A percentile compares a stretch with the other conserved stretches of the same genome.
phyloP scores from a whole-genome alignment of 2,797 vertebrate species.

The Enteromius trimaculatus region DNA sequence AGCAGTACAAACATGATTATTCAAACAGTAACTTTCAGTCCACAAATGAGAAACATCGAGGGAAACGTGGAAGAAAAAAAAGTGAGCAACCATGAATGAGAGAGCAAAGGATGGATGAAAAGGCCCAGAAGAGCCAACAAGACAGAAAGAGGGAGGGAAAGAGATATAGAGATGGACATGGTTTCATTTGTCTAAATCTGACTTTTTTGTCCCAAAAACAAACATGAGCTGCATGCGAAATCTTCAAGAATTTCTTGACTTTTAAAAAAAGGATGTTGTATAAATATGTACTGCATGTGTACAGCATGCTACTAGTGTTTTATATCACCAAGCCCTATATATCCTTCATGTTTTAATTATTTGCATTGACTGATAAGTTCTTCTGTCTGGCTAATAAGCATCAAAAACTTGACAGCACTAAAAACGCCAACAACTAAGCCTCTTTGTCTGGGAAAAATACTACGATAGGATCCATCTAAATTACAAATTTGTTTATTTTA shows the following conservation, averaged over 20 bases:
- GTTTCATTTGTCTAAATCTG: slow-evolving; percentile 79
- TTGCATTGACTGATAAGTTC: background rate
- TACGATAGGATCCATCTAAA: background rate
- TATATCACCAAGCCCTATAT: background rate
- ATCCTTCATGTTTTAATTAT: background rate
- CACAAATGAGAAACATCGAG: slow-evolving; percentile 68
- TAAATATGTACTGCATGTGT: background rate
- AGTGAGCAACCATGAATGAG: slow-evolving; percentile 53
- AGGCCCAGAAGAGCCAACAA: slow-evolving; percentile 15
- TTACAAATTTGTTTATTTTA: background rate
- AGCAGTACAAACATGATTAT: slow-evolving; percentile 83
- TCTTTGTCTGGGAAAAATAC: background rate
- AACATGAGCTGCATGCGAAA: slow-evolving; percentile 54
- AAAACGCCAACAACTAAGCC: background rate
- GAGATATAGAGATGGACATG: slow-evolving; percentile 69
- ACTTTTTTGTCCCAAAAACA: slow-evolving; percentile 76
- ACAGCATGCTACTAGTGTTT: background rate
- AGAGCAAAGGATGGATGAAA: slow-evolving; percentile 71
- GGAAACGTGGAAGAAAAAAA: slow-evolving; percentile 53
- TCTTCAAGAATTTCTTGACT: background rate
- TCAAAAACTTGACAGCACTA: background rate
- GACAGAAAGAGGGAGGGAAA: background rate
- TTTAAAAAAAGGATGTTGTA: background rate
- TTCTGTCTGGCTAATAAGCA: background rate
- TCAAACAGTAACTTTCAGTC: slow-evolving; percentile 80